Conservation (phyloP, 2,888 invertebrate genomes). For the Taphrorychus bicolor region DNA sequence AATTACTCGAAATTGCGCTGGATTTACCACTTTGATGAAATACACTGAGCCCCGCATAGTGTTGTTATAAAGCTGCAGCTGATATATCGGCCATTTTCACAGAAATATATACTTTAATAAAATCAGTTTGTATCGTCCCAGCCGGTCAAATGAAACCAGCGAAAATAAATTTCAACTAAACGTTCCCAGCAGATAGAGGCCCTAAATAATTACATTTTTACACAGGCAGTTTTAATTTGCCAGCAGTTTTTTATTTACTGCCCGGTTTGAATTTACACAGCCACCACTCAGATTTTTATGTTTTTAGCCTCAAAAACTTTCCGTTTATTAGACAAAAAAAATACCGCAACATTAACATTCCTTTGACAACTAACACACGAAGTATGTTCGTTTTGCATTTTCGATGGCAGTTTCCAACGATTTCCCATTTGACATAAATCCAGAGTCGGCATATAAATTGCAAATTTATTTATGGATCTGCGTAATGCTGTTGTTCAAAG, state of each 20-base stretch:
- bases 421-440: not conserved
- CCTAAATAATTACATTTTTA: constrained; percentile 27
- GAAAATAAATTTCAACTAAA: constrained; percentile 24
- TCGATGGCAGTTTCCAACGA: not conserved
- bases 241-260: constrained; percentile 22
- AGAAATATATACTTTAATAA: constrained; percentile 32
- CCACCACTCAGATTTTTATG: too few species aligned
- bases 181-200: constrained; percentile 24
- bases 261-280: not conserved
- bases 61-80: too few species aligned
- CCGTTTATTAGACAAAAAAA: too few species aligned
- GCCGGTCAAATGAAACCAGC: constrained; percentile 22
- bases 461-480: constrained; percentile 2
- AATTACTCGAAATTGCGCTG: too few species aligned
- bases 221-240: constrained; percentile 30
- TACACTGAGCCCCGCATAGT: too few species aligned
- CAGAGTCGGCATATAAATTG: not conserved
- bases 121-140: constrained; percentile 18
- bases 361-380: not conserved
- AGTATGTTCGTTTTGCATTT: not conserved
- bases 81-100: not conserved
- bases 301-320: too few species aligned
- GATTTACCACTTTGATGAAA: too few species aligned
- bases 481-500: constrained; percentile 6
- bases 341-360: too few species aligned